Evolutionary conservation across 2,113 vertebrate species (phyloP).

Genomic region (Platycercus adscitus): DNA sequence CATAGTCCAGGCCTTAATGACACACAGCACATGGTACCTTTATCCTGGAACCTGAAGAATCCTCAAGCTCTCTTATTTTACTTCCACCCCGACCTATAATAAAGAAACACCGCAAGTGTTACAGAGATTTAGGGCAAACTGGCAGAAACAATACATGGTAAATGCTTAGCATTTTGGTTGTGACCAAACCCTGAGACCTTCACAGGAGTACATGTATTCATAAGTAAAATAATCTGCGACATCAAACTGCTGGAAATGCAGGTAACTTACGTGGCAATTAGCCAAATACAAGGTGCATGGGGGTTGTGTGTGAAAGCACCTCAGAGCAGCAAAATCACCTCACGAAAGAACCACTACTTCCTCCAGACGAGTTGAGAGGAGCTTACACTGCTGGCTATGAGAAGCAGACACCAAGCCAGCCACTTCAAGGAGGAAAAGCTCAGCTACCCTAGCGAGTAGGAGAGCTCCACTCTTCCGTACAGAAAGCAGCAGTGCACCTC

Average conservation of each 20-base stretch:
- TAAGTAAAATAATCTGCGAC: neutral
- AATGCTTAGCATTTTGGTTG: neutral
- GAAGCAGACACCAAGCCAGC: fast-evolving
- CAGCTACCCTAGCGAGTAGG: fast-evolving
- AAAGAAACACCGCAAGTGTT: neutral
- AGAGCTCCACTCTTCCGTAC: neutral
- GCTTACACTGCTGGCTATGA: neutral
- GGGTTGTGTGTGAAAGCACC: fast-evolving
- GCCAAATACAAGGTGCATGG: fast-evolving
- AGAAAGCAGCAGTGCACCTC: fast-evolving
- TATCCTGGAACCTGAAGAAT: conserved; percentile 84
- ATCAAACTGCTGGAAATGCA: fast-evolving
- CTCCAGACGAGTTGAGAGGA: fast-evolving
- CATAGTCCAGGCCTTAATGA: neutral
- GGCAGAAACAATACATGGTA: neutral
- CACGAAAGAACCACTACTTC: neutral
- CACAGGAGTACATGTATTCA: fast-evolving
- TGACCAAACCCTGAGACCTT: neutral
- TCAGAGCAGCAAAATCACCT: neutral
- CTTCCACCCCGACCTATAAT: conserved; percentile 86
- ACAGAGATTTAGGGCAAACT: neutral
- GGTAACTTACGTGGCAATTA: neutral
- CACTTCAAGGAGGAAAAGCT: neutral
- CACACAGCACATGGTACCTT: conserved; percentile 75
- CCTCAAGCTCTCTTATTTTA: conserved; percentile 90